Conservation (phyloP, 2,888 invertebrate species). For the Bruchidius siliquastri region DNA sequence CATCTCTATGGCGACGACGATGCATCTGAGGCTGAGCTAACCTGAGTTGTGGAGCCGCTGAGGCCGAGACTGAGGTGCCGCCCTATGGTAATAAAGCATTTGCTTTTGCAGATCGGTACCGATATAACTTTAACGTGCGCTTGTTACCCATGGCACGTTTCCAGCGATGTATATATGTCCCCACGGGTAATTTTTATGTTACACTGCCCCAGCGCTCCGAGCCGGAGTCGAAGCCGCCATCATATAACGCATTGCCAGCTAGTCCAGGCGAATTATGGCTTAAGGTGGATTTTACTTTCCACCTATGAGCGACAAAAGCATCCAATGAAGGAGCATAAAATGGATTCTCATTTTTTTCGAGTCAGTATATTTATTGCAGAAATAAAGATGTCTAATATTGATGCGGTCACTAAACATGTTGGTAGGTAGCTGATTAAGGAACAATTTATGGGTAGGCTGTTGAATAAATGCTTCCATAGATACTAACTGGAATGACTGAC, state of each 20-base stretch:
- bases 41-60: background rate
- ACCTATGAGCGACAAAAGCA: too few species aligned
- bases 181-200: slow-evolving; percentile 3
- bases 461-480: too few species aligned
- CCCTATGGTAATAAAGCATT: slow-evolving; percentile 3
- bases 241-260: slow-evolving; percentile 1
- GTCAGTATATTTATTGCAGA: too few species aligned
- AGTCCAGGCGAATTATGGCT: background rate
- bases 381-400: too few species aligned
- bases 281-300: too few species aligned
- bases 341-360: too few species aligned
- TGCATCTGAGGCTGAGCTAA: background rate
- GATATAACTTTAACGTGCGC: slow-evolving; percentile 1
- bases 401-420: too few species aligned
- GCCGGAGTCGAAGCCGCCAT: background rate
- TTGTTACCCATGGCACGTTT: slow-evolving; percentile 2
- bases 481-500: too few species aligned
- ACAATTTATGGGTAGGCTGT: too few species aligned
- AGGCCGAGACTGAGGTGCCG: background rate
- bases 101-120: slow-evolving; percentile 1
- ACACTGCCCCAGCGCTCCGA: background rate
- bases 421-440: too few species aligned
- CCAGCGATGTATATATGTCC: slow-evolving; percentile 1
- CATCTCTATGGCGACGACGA: background rate
- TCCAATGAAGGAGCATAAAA: too few species aligned